Evolutionary conservation across 2,797 vertebrate genomes (phyloP).

Genomic region (Pelodytes ibericus): DNA sequence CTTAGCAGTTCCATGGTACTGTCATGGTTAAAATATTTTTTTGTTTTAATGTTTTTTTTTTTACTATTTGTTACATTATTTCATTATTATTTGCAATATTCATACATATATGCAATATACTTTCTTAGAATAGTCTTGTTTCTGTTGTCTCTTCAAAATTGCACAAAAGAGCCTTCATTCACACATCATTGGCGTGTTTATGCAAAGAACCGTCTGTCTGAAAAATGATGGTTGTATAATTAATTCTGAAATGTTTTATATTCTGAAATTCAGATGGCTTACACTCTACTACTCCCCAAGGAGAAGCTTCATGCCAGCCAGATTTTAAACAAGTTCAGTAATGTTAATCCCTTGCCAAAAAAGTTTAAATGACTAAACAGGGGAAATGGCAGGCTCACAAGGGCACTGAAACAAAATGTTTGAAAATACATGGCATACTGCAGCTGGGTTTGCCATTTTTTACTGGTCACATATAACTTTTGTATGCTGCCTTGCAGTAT

Average conservation of each 20-base stretch:
- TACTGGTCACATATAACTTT: no score
- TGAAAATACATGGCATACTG: no score
- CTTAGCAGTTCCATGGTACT: no score
- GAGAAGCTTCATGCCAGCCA: conserved; percentile 4
- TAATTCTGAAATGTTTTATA: conserved; percentile 22
- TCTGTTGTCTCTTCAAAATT: conserved; percentile 8
- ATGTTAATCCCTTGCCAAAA: neutral
- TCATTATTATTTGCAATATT: no score
- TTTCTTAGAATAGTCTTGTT: neutral
- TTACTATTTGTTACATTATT: no score
- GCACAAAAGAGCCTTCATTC: conserved; percentile 27
- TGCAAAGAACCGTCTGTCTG: conserved; percentile 7
- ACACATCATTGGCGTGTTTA: conserved; percentile 5
- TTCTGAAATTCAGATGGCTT: neutral
- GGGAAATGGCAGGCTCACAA: neutral
- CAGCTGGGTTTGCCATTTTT: no score
- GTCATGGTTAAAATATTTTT: no score
- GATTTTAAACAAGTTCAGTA: conserved; percentile 9
- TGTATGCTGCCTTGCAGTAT: no score
- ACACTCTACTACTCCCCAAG: neutral
- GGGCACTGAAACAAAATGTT: neutral
- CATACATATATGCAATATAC: no score
- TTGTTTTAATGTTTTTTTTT: no score
- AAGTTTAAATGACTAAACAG: neutral
- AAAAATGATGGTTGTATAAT: conserved; percentile 29